These are phyloP conservation scores for Drosophila sucinea DNA, from an alignment of 1,140 invertebrate genomes.

Conservation along the genomic window DNA sequence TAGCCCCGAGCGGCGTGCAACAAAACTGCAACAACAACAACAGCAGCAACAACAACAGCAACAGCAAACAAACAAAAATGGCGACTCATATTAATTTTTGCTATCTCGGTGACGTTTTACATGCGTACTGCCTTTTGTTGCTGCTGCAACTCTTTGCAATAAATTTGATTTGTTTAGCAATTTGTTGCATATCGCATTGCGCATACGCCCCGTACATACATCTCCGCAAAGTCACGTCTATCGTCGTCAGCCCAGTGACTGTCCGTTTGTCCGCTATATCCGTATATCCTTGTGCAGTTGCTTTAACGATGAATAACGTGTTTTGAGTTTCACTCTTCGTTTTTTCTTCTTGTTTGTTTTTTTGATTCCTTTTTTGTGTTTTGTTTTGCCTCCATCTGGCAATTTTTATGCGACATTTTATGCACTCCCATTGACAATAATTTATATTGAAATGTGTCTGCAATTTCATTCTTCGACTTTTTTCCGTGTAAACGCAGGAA, in stretches of 20 bases:
- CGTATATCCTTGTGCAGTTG: slow-evolving; percentile 46
- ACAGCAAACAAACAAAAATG: slow-evolving; percentile 40
- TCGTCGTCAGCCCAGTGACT: slow-evolving; percentile 27
- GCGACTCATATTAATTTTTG: slow-evolving; percentile 71
- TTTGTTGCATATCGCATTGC: slow-evolving; percentile 81
- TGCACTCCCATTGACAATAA: slow-evolving; percentile 75
- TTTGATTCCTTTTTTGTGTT: slow-evolving; percentile 23
- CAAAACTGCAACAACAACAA: slow-evolving; percentile 24
- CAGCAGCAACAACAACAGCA: slow-evolving; percentile 13
- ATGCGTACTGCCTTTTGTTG: slow-evolving; percentile 50
- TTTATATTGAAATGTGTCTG: slow-evolving; percentile 73
- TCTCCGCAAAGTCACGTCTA: slow-evolving; percentile 59
- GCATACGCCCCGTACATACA: slow-evolving; percentile 77
- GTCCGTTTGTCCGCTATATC: slow-evolving; percentile 10
- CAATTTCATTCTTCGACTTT: neutral
- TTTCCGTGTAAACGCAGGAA: neutral
- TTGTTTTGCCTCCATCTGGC: slow-evolving; percentile 43
- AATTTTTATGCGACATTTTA: slow-evolving; percentile 66
- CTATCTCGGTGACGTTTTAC: slow-evolving; percentile 67
- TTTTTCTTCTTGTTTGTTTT: slow-evolving; percentile 23
- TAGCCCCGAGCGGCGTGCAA: slow-evolving; percentile 24
- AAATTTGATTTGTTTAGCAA: slow-evolving; percentile 82
- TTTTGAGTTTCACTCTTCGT: slow-evolving; percentile 1
- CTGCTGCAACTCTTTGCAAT: slow-evolving; percentile 56
- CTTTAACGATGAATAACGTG: slow-evolving; percentile 75